Percentiles rank a stretch among this genome's conserved stretches.
Evolutionary conservation across 1,140 invertebrate genomes (phyloP).

Genomic region (Temnothorax longispinosus): DNA sequence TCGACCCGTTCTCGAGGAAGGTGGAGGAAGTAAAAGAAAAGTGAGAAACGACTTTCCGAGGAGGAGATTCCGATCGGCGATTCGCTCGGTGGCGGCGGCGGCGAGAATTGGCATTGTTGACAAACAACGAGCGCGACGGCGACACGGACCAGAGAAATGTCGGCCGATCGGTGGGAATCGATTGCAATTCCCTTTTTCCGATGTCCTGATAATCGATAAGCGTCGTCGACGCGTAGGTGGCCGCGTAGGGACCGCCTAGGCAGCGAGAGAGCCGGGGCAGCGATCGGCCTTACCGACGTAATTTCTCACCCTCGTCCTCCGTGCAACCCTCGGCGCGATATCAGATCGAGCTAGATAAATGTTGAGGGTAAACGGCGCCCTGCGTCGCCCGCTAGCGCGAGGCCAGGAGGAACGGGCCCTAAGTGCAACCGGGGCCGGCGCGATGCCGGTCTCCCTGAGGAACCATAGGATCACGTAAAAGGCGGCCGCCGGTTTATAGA

Average conservation of each 20-base stretch:
- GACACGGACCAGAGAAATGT: slow-evolving; percentile 22
- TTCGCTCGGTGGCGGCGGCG: background rate
- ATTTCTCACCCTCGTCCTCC: slow-evolving; percentile 50
- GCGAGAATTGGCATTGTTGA: slow-evolving; percentile 61
- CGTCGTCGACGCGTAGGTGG: slow-evolving; percentile 64
- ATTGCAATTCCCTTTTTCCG: slow-evolving; percentile 67
- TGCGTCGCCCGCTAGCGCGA: slow-evolving; percentile 62
- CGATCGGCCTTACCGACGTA: slow-evolving; percentile 72
- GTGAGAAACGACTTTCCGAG: background rate
- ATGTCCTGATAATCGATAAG: slow-evolving; percentile 80
- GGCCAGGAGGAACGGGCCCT: slow-evolving; percentile 41
- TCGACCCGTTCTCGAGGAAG: background rate
- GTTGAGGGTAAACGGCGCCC: slow-evolving; percentile 60
- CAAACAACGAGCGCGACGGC: slow-evolving; percentile 54
- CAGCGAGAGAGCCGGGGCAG: slow-evolving; percentile 37
- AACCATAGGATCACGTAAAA: slow-evolving; percentile 84
- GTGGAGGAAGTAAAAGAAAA: background rate
- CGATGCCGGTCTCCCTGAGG: slow-evolving; percentile 80
- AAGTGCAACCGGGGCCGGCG: slow-evolving; percentile 52
- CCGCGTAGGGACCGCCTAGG: slow-evolving; percentile 57
- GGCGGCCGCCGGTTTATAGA: background rate
- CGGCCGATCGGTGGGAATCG: slow-evolving; percentile 55
- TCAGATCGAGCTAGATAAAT: slow-evolving; percentile 65
- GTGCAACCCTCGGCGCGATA: slow-evolving; percentile 35
- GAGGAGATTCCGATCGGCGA: slow-evolving; percentile 11